Base-by-base conservation (phyloP, 2,797 vertebrate genomes). In the Myripristis murdjan region DNA sequence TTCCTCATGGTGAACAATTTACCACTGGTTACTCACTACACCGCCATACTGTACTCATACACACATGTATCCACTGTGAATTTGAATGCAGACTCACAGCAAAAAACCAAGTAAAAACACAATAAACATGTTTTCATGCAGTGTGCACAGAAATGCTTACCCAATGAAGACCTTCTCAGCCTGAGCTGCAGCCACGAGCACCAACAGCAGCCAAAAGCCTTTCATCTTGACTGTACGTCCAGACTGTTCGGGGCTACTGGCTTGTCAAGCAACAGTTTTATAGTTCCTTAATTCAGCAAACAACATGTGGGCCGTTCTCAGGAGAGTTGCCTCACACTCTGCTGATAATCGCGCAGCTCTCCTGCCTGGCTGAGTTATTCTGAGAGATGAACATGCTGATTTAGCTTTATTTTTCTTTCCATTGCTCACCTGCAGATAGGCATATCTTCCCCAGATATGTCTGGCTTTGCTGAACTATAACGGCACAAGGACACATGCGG, bases 251-350 rank as follows among this genome's bases (percentile, higher is more conserved):
- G 52, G 14, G 8, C 26, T 28, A 23, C 8, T 31, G 43, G 16
- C 65, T 52, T 3, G 23, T 24, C 11, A 9, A 1, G 9, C 22
- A 9, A 4, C 58, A 1, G 35, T 7, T 75, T 65, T 82, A 84
- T 84, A 11, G 37, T 39, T 60, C 68, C 22, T 49, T 55, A 47
- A 51, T 35, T 70, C 43, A 44, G 3, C 2, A 41, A 5, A 20
- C 12, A 5, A 51, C 91, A 94, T 73, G 46, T 92, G 92, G 69
- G 16, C 33, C 3, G 52, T 83, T 93, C 93, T 64, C 92, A 73
- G 26, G 37, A 52, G 15, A 72, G 37, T 51, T 8, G 22, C 49
- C 15, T 70, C 57, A 47, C 48, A 28, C 26, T 28, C 26, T 28
- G 26, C 26, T 28, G 26, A 28, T 28, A 74, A 60, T 39, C 26